Conservation (phyloP, 2,113 vertebrate species). For the Spea multiplicata region DNA sequence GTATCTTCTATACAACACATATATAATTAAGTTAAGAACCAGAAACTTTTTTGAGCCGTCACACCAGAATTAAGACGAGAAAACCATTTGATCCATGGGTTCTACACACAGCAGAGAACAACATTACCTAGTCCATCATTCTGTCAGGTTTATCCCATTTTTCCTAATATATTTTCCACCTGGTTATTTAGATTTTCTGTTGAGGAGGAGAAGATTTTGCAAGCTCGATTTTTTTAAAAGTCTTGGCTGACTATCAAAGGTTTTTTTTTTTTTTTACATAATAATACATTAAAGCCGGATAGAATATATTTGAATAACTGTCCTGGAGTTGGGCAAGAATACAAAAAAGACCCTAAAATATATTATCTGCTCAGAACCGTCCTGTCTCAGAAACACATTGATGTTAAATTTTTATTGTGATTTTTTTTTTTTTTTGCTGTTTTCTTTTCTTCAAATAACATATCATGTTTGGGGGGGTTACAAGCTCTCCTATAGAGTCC, state of each 20-base stretch:
- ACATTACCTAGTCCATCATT: conserved; percentile 1
- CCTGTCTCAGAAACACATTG: no score
- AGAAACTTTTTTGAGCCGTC: no score
- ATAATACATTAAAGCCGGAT: conserved; percentile 4
- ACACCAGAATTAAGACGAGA: no score
- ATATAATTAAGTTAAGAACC: no score
- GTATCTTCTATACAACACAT: no score
- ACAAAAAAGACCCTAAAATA: background rate
- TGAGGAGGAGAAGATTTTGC: conserved; percentile 7
- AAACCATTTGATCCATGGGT: background rate
- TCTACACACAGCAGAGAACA: background rate
- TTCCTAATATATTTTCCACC: conserved; percentile 26
- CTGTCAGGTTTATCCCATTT: conserved; percentile 23
- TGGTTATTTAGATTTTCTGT: conserved; percentile 8
- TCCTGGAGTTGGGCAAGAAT: conserved; percentile 28
- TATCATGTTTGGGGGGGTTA: no score
- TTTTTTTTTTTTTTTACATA: background rate
- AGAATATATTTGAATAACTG: conserved; percentile 14
- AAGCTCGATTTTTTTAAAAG: background rate
- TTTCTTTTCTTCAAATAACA: no score
- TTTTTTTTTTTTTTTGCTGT: no score
- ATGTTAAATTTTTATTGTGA: no score
- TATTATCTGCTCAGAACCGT: no score
- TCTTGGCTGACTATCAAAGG: conserved; percentile 25
- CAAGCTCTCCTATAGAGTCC: no score